Base-by-base conservation (phyloP, 2,797 vertebrate species). In the Balearica regulorum region DNA sequence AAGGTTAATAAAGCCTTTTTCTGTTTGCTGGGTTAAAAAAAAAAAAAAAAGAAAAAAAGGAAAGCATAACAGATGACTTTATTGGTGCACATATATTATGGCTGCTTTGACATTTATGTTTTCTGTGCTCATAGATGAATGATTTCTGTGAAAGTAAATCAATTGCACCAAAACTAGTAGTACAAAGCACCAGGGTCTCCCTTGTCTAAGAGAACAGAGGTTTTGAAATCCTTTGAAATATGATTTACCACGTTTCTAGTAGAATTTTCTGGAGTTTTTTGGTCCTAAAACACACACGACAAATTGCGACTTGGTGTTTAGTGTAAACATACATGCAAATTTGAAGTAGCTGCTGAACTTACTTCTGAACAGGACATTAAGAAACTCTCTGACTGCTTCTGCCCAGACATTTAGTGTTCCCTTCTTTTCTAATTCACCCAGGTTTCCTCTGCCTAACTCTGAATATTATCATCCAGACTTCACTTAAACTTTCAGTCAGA, bases 71-170 rank as follows among this genome's bases (percentile, higher is more conserved):
- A 82, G 87, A 97, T 97, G n/a, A 95, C 96, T 98, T 98, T 94
- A 96, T 96, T 96, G 94, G 95, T 85, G 19, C 88, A 94, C 81
- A 91, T 98, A 97, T 93, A 96, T 98, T 97, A 97, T 33, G 84
- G 88, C 55, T 96, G 95, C 93, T 92, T 93, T 98, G 98, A 98
- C 97, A 93, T 98, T 98, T 98, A 98, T 97, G 96, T 95, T 97
- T 98, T 97, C 95, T 35, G 20, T 89, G 68, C 87, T 96, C 97
- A 98, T 95, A 97, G 96, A 97, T 97, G 96, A 96, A 96, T 96
- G 95, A 96, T 96, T 98, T 96, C 93, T 94, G 68, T 94, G 93
- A 96, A 96, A 96, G 94, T 97, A 98, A 97, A 98, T 98, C 97
- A 97, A 35, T 90, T 87, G 90, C 83, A 89, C 78, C 80, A 91